Conservation (phyloP, 2,888 invertebrate genomes). For the Morpho achilles region DNA sequence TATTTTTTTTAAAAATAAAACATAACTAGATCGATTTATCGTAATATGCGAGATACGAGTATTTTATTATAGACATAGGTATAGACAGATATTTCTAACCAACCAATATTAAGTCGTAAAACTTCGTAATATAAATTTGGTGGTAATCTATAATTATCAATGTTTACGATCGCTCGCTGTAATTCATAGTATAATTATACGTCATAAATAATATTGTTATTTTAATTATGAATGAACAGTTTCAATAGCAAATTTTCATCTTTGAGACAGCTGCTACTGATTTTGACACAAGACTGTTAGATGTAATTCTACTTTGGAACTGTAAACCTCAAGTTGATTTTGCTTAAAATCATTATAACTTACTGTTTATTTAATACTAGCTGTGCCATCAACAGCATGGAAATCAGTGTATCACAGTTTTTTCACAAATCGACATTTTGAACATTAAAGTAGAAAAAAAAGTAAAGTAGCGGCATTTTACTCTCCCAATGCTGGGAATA, state of each 20-base stretch:
- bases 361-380: too few relatives aligned
- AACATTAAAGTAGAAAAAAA: too few relatives aligned
- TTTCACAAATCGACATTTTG: too few relatives aligned
- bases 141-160: constrained; percentile 11
- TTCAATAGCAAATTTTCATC: constrained; percentile 4
- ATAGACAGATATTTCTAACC: background rate
- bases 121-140: constrained; percentile 5
- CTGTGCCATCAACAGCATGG: too few relatives aligned
- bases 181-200: constrained; percentile 15
- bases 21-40: background rate
- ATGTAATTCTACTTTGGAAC: background rate
- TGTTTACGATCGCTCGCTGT: constrained; percentile 12
- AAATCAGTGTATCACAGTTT: too few relatives aligned
- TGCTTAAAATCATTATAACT: background rate
- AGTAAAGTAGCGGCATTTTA: too few relatives aligned
- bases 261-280: constrained; percentile 5
- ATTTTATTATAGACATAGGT: background rate
- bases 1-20: too few relatives aligned
- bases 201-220: constrained; percentile 11
- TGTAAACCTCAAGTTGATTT: background rate
- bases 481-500: too few relatives aligned
- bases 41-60: background rate
- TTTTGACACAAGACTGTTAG: constrained; percentile 1
- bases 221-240: constrained; percentile 5
- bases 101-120: constrained; percentile 12